These are phyloP conservation scores for Ypsolopha sequella DNA, from an alignment of 2,888 invertebrate genomes.

Conservation along the genomic window DNA sequence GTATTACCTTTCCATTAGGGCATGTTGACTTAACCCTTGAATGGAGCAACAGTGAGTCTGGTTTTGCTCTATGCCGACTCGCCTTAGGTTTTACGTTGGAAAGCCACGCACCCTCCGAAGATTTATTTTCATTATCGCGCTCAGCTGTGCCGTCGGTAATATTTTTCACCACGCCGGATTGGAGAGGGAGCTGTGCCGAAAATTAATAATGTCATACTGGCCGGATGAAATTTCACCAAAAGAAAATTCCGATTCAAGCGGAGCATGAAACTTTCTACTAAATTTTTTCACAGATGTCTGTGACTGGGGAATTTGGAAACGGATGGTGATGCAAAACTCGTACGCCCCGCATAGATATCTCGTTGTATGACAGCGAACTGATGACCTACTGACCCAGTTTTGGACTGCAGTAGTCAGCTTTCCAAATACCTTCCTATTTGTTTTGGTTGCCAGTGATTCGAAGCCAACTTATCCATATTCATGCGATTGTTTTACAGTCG, in stretches of 20 bases:
- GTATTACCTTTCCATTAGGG: slow-evolving; percentile 55
- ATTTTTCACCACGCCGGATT: slow-evolving; percentile 31
- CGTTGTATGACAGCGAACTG: slow-evolving; percentile 56
- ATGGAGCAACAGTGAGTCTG: slow-evolving; percentile 27
- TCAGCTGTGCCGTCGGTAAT: slow-evolving; percentile 29
- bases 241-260: not conserved
- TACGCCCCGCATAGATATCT: slow-evolving; percentile 54
- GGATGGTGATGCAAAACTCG: slow-evolving; percentile 39
- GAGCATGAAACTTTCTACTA: slow-evolving; percentile 16
- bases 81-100: slow-evolving; percentile 42
- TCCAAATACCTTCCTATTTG: slow-evolving; percentile 50
- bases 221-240: slow-evolving; percentile 13
- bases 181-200: slow-evolving; percentile 22
- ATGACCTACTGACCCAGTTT: slow-evolving; percentile 60
- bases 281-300: not conserved
- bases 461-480: slow-evolving; percentile 44
- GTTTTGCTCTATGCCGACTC: slow-evolving; percentile 15
- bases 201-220: slow-evolving; percentile 28
- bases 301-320: slow-evolving; percentile 25
- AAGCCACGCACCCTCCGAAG: slow-evolving; percentile 28
- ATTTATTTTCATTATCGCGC: slow-evolving; percentile 49
- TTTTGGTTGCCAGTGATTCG: slow-evolving; percentile 55
- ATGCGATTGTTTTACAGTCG: slow-evolving; percentile 14
- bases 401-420: slow-evolving; percentile 47
- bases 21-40: slow-evolving; percentile 52